These are phyloP conservation scores for Drosophila takahashii DNA, from an alignment of 1,140 invertebrate species.

Conservation along the genomic window DNA sequence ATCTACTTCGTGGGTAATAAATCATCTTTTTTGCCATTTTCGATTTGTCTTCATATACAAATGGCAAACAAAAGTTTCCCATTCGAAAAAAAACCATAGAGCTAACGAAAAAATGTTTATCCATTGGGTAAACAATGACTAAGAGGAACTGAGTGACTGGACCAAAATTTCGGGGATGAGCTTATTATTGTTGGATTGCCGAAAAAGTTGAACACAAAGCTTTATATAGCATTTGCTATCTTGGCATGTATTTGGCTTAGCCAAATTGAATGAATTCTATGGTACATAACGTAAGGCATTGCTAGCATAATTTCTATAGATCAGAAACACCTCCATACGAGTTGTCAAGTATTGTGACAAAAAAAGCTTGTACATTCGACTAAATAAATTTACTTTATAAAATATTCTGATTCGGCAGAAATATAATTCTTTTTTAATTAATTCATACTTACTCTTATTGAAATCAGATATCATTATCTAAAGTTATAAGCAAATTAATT, in stretches of 20 bases:
- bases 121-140: conserved; percentile 44
- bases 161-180: conserved; percentile 24
- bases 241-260: neutral
- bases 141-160: conserved; percentile 35
- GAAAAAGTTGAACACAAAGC: conserved; percentile 6
- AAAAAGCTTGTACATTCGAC: no score
- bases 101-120: conserved; percentile 36
- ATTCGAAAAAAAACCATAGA: conserved; percentile 8
- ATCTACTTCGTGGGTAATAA: conserved; percentile 38
- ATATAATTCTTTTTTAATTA: no score
- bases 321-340: no score
- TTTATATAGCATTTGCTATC: conserved; percentile 24
- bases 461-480: no score
- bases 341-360: no score
- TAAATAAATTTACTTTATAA: no score
- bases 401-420: no score
- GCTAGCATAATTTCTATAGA: no score
- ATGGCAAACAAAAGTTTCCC: conserved; percentile 46
- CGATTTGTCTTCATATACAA: conserved; percentile 56
- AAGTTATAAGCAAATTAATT: no score
- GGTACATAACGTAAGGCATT: neutral
- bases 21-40: conserved; percentile 56
- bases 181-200: conserved; percentile 8
- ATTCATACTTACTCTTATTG: no score
- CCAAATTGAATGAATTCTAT: neutral